Evolutionary conservation across 2,113 vertebrate species (phyloP), one percentile per base, ranked within the genome.

Genomic region (Mola mola): DNA sequence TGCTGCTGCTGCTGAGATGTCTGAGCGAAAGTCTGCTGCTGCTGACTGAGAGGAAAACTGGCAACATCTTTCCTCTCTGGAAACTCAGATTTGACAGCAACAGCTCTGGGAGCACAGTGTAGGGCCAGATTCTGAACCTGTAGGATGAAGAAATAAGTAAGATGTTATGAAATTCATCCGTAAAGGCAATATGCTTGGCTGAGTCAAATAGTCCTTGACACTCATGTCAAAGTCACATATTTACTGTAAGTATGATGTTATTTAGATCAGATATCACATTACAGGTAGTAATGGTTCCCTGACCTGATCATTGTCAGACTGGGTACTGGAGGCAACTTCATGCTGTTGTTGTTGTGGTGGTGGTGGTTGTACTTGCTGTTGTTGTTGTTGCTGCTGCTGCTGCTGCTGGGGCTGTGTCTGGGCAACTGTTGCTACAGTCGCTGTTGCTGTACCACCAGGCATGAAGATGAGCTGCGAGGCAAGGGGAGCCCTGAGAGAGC

Each of bases 381-480:
- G 89, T 0, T 89, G 89, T 10, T 87, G 89, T 24, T 87, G 87
- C 36, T 82, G 88, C 5, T 87, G 80, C 4, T 91, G 90, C 25
- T 90, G 93, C 16, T 92, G 93, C 46, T 94, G 94, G 9, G 93
- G 93, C 55, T 91, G 91, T 31, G 88, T 87, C 64, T 93, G 92
- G 13, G 92, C 66, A 61, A 93, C 91, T 3, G 92, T 87, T 34
- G 92, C 80, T 22, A 93, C 91, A 21, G 97, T 93, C 41, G 97
- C 94, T 42, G 96, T 95, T 84, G 96, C 93, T 5, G 96, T 94
- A 81, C 95, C 95, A 15, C 95, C 96, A 60, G 96, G 96, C 97
- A 99, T 99, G 81, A 99, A 95, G 90, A 99, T 98, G 86, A 99
- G 95, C 46, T 98, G 97, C 75, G 96, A 94, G 69, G 95, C 91